Evolutionary conservation across 1,140 invertebrate species (phyloP), one percentile per base, ranked within the genome.

Genomic region (Hylaeus volcanicus): DNA sequence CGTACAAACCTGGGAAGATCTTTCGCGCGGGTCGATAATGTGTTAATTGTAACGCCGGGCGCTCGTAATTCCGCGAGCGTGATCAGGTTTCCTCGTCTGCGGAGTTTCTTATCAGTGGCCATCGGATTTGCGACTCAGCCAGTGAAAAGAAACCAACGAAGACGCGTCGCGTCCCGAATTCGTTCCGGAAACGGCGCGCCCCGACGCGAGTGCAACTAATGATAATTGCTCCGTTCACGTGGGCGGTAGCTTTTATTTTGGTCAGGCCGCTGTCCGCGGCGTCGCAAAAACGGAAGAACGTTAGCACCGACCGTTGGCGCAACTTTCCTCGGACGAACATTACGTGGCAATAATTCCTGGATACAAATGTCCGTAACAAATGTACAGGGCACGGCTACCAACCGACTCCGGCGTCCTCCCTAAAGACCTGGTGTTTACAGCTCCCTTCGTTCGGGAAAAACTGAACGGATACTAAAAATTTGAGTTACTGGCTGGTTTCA

Each of bases 181-280:
- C 75, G 81, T 87, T 89, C 51, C 80, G 84, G 84, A 85, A 86
- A 83, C 84, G 55, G 15, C 55, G 39, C 51, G 37, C 68, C 43
- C 41, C 68, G 60, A 53, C 64, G 77, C 88, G 72, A 81, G 76
- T 84, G 81, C 85, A 84, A 90, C 91, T 92, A 92, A 92, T 91
- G 91, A 92, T 92, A 92, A 92, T 91, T 91, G 90, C 89, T 73
- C 58, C 78, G 85, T 84, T 78, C 84, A 68, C 69, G 75, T 60
- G 51, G 78, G 71, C 86, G 87, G 84, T 88, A 81, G 88, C 90
- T 90, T 90, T 90, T 89, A 89, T 88, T 89, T 90, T 83, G 85
- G 85, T 82, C 77, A 81, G 63, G 73, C 77, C 83, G 84, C 81
- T 82, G 86, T 84, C 77, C 71, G 83, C 82, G 87, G 88, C 79